These are phyloP conservation scores for Odontophorus gujanensis DNA, from an alignment of 2,113 vertebrate species.

Conservation along the genomic window DNA sequence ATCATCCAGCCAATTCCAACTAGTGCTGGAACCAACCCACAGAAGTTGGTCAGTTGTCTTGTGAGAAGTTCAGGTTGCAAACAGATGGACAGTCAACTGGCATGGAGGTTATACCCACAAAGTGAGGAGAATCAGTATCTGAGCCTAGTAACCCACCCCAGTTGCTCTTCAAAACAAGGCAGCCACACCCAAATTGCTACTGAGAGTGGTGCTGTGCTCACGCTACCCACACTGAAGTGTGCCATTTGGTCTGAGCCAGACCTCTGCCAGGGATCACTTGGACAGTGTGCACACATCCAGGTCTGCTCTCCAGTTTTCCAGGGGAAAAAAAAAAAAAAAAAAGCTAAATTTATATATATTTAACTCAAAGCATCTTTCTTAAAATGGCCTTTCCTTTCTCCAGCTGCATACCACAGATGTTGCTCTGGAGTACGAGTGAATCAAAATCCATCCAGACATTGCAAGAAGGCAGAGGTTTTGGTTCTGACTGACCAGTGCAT, in stretches of 20 bases:
- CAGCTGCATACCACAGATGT: neutral
- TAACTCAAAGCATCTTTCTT: neutral
- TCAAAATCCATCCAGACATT: neutral
- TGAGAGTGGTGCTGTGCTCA: fast-evolving
- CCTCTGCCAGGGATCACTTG: neutral
- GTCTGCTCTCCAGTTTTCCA: too few relatives aligned
- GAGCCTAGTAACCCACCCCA: neutral
- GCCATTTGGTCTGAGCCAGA: neutral
- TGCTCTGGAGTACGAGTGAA: neutral
- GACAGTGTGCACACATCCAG: neutral
- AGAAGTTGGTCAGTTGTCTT: neutral
- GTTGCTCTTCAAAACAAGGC: neutral
- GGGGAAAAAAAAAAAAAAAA: neutral
- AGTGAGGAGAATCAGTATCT: neutral
- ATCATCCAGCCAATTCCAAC: neutral
- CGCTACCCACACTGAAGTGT: neutral
- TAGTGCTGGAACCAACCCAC: too few relatives aligned
- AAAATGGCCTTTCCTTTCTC: neutral
- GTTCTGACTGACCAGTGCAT: neutral
- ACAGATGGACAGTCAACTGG: neutral
- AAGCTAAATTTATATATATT: neutral
- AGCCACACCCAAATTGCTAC: fast-evolving
- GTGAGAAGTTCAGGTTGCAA: neutral
- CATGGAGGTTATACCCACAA: neutral
- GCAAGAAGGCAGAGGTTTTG: neutral